phyloP scores from a whole-genome alignment of 2,888 invertebrate genomes.

The Dynastes maya region DNA sequence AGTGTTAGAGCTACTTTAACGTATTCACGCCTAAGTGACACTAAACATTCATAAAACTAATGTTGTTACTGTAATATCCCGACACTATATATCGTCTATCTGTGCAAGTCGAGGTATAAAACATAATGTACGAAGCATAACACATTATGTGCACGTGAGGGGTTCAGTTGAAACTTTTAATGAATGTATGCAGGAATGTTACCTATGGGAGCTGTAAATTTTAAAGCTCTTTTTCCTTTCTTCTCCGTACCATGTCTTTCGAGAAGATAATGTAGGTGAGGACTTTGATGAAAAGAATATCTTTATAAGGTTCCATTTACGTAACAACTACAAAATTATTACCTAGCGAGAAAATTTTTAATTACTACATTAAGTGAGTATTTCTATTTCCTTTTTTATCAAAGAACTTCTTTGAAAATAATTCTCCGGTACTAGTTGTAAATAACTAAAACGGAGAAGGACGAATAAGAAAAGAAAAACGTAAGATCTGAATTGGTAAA shows the following conservation, averaged over 20 bases:
- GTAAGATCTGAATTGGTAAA: neutral
- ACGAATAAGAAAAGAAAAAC: conserved; percentile 7
- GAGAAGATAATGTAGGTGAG: neutral
- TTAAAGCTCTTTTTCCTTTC: conserved; percentile 21
- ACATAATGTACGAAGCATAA: conserved; percentile 20
- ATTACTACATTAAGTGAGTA: neutral
- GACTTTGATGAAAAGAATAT: neutral
- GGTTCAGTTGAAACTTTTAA: conserved; percentile 33
- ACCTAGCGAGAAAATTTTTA: neutral
- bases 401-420: conserved; percentile 2
- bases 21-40: neutral
- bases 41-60: conserved; percentile 29
- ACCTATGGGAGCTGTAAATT: conserved; percentile 33
- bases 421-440: neutral
- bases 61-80: neutral
- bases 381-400: neutral
- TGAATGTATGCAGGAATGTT: conserved; percentile 41
- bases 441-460: conserved; percentile 4
- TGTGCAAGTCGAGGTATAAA: conserved; percentile 22
- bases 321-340: neutral
- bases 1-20: neutral
- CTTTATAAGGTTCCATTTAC: neutral
- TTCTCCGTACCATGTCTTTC: conserved; percentile 18
- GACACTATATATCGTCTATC: conserved; percentile 16
- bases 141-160: conserved; percentile 24